Conservation (phyloP, 2,113 vertebrate genomes). For the Odocoileus virginianus region DNA sequence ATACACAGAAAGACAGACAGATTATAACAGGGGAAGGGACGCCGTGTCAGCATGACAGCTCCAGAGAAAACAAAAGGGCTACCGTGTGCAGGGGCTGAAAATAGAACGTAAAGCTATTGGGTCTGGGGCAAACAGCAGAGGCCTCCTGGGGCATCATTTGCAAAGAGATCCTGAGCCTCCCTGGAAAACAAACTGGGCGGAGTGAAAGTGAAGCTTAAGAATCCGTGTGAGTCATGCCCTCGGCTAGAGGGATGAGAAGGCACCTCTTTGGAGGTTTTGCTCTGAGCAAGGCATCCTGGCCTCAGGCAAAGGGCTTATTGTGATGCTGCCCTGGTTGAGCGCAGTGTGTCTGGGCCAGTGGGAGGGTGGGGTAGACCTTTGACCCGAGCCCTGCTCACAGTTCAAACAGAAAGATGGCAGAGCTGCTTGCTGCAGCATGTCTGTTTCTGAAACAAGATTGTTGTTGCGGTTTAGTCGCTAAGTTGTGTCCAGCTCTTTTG, state of each 20-base stretch:
- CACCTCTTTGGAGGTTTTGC: neutral
- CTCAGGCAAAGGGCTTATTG: neutral
- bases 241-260: neutral
- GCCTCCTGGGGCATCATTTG: neutral
- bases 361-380: neutral
- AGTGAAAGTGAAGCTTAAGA: neutral
- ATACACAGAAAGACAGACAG: constrained; percentile 37
- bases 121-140: neutral
- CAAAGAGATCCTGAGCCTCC: neutral
- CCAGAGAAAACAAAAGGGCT: neutral
- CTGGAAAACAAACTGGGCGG: neutral
- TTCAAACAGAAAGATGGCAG: neutral
- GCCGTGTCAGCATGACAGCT: neutral
- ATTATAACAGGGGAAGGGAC: constrained; percentile 22
- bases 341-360: neutral
- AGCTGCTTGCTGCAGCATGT: too few species aligned
- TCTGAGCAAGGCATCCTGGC: neutral
- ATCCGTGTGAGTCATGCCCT: neutral
- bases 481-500: neutral
- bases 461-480: neutral
- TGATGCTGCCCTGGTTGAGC: neutral
- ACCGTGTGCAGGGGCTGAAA: neutral
- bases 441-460: neutral
- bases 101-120: neutral
- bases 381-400: neutral